phyloP scores from a whole-genome alignment of 2,797 vertebrate genomes.

The Vespertilio murinus region DNA sequence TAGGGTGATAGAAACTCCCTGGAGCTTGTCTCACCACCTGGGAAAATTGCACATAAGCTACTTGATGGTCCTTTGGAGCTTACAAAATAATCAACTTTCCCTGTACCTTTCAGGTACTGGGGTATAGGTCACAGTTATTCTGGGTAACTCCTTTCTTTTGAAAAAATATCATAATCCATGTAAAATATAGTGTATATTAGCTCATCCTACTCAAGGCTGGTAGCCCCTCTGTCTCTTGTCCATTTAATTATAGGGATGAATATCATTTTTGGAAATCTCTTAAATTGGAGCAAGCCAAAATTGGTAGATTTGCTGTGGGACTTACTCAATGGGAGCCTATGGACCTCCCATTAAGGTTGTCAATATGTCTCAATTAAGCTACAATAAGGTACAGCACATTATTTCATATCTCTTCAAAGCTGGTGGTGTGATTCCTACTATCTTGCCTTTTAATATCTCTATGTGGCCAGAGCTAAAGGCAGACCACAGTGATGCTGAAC shows the following conservation, averaged over 20 bases:
- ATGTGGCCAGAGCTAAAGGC: not conserved
- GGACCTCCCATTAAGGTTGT: not conserved
- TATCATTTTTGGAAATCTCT: not conserved
- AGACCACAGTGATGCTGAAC: not conserved
- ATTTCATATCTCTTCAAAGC: not conserved
- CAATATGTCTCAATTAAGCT: not conserved
- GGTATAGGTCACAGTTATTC: not conserved
- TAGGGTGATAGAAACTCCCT: not conserved
- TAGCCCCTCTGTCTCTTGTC: not conserved
- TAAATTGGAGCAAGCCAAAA: not conserved
- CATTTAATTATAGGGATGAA: not conserved
- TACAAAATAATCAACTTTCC: not conserved
- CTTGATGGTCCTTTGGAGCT: not conserved
- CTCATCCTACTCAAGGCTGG: not conserved
- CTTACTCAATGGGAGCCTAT: not conserved
- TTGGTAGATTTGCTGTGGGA: not conserved
- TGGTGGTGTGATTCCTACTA: not conserved
- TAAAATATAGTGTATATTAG: not conserved
- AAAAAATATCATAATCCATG: not conserved
- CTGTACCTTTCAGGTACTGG: not conserved
- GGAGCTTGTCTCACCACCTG: not conserved
- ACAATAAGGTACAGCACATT: not conserved
- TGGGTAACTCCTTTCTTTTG: not conserved
- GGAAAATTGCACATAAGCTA: not conserved
- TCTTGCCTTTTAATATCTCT: not conserved